Evolutionary conservation across 2,797 vertebrate species (phyloP).

Genomic region (Xenopus petersii): DNA sequence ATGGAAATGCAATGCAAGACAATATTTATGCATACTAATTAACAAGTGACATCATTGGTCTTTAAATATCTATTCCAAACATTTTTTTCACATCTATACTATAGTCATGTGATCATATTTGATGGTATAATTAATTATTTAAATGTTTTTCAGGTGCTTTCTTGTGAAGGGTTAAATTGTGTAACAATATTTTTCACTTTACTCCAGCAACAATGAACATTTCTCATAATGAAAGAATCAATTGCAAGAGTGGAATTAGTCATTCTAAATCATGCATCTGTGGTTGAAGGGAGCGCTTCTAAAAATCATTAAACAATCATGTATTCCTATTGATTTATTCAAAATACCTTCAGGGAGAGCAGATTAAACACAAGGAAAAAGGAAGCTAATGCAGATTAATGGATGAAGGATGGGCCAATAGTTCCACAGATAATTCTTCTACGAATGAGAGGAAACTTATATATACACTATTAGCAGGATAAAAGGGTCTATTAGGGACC

Average conservation of each 20-base stretch:
- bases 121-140: background rate
- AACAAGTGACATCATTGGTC: background rate
- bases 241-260: slow-evolving; percentile 98
- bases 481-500: slow-evolving; percentile 97
- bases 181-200: slow-evolving; percentile 47
- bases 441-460: slow-evolving; percentile 98
- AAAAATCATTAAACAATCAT: slow-evolving; percentile 99
- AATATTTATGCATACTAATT: slow-evolving; percentile 12
- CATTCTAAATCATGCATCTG: slow-evolving; percentile 96
- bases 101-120: background rate
- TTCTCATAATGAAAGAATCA: slow-evolving; percentile 70
- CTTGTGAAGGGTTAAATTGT: slow-evolving; percentile 45
- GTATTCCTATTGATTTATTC: slow-evolving; percentile 99
- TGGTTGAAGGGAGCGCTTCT: slow-evolving; percentile 93
- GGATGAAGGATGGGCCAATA: slow-evolving; percentile 85
- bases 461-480: slow-evolving; percentile 91
- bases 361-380: slow-evolving; percentile 94
- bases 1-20: background rate
- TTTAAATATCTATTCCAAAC: slow-evolving; percentile 5
- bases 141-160: background rate
- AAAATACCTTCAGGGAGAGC: slow-evolving; percentile 96
- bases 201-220: slow-evolving; percentile 73
- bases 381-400: slow-evolving; percentile 97
- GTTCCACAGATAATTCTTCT: slow-evolving; percentile 84
- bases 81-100: background rate